Base-by-base conservation (phyloP, 2,888 invertebrate genomes). In the Autographa pulchrina region DNA sequence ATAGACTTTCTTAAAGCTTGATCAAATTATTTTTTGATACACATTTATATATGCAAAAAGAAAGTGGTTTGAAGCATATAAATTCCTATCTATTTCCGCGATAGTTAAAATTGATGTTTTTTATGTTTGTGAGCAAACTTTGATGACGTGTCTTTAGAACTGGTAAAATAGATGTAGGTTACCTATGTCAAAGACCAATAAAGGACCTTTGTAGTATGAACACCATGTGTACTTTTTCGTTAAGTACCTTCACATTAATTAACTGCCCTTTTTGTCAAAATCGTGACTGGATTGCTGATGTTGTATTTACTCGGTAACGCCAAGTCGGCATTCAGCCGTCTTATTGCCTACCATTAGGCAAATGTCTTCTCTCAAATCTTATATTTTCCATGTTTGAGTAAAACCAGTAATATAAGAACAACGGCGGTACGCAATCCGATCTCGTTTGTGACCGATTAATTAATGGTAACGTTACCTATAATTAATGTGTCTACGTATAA, bases 391-490 rank as follows among this genome's bases (percentile, higher is more conserved):
- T 25, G 54, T 56, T 56, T 56, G 20, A 71, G 56, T 64, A 68
- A 72, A 75, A 65, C 66, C 62, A 31, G 43, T 69, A 25, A 25
- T 25, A 25, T 25, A 64, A 68, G 64, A 62, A 74, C n/a, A 65
- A 63, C 56, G 65, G 72, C 20, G 20, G 60, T 56, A 69, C 75
- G 62, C 68, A 67, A 62, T 65, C 48, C 67, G 68, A 58, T 78
- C 72, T 75, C 48, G 75, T 77, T 65, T 75, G 58, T 61, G 66
- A 62, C 71, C 81, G 70, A 81, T 81, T 79, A 74, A 81, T 81
- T 77, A 81, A 70, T 61, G 65, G 59, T 54, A 77, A 54, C 68
- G 54, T 74, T 78, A 72, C 79, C 62, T 78, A 68, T 70, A 81
- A 81, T 81, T 81, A 81, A 78, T 72, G 60, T 70, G 59, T 68